Base-by-base conservation (phyloP, 2,113 vertebrate species). In the Seriola dumerili region DNA sequence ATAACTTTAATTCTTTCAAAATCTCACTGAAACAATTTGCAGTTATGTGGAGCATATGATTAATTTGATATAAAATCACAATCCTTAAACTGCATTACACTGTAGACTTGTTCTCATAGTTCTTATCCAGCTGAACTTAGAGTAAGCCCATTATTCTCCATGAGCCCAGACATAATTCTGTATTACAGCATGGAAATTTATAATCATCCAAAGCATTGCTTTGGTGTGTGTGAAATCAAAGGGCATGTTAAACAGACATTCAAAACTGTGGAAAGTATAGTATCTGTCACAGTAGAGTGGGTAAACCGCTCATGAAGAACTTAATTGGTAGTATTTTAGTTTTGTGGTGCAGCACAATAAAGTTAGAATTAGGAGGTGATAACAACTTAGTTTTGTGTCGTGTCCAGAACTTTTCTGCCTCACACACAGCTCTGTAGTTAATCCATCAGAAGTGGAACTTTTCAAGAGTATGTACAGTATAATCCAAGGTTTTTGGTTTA, bases 61-160 rank as follows among this genome's bases (percentile, higher is more conserved):
- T 62, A 73, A 75, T 81, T 71, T 68, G 48, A 83, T 38, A 46
- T 62, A 64, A 76, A 90, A 84, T 88, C 78, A 69, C 76, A 87
- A 80, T 81, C 65, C 59, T 84, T 81, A 66, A 89, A 88, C 70
- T 84, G 72, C 69, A 79, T 59, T 42, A 65, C 71, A 86, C 64
- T 91, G 71, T 74, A 69, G 85, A 85, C 84, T 89, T 91, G 80
- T 85, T 85, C 75, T 57, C 63, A 74, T 76, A 82, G 69, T 77
- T 80, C 76, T 87, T 78, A 77, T 84, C 84, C 81, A 48, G 82
- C 86, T 87, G 85, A 88, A 86, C 34, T 61, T 68, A 40, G 58
- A 79, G 36, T 85, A 88, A 90, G 70, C 90, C 74, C 64, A 86
- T 90, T 92, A 89, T 88, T 91, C 69, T 85, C 74, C 78, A 78